Base-by-base conservation (phyloP, 2,888 invertebrate species). In the Nomada fabriciana region DNA sequence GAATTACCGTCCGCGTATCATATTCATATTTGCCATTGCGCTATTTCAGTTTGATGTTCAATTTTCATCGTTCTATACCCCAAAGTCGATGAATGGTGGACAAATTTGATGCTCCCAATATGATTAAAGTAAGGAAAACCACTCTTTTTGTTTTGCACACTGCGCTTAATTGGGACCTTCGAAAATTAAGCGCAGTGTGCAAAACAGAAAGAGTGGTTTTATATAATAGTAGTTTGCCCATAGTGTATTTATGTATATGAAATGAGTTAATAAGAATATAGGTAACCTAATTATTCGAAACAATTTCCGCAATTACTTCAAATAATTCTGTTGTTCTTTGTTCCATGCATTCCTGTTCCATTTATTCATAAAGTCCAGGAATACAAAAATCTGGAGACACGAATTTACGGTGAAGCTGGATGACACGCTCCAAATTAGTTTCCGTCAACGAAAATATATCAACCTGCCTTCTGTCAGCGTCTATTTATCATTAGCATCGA, bases 401-500 rank as follows among this genome's bases (percentile, higher is more conserved):
- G 23, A n/a, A 20, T 23, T 47, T 5, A 20, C 23, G 20, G 43
- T n/a, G 61, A 63, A 47, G 23, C 47, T 47, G 25, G 23, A n/a
- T 50, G 47, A 59, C 69, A 47, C 59, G 61, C 7, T 63, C 61
- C 7, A 29, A 69, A 59, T 59, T 50, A 69, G 43, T 69, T 57
- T 50, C 23, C 53, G 18, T 5, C 47, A 25, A 47, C n/a, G 42
- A 2, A 23, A 59, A 74, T 43, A 36, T 42, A 59, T 67, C 59
- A 60, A 20, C 42, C 50, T 18, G 47, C 23, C 59, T 59, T 67
- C 74, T 67, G 59, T 18, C 50, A 20, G n/a, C 50, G 9, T 52
- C 36, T 47, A 74, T 67, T 74, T 67, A 67, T 74, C 59, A 59
- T 47, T 23, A 59, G 23, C 29, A 60, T 60, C 42, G 60, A 68